phyloP scores from a whole-genome alignment of 1,140 invertebrate genomes.

The Ips typographus region DNA sequence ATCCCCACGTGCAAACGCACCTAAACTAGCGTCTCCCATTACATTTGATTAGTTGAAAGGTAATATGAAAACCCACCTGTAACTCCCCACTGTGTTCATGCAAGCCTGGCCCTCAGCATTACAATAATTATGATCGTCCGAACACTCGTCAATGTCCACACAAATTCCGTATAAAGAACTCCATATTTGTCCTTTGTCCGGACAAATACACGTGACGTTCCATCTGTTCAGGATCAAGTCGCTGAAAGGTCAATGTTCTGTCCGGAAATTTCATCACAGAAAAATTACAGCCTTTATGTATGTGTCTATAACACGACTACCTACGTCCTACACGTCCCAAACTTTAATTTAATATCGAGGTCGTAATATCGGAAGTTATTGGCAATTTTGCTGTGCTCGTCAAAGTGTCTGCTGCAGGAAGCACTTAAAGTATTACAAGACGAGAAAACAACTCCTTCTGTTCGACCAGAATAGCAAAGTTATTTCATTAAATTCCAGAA shows the following conservation, averaged over 20 bases:
- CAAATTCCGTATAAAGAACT: slow-evolving; percentile 61
- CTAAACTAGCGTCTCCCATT: slow-evolving; percentile 14
- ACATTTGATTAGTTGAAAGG: not conserved
- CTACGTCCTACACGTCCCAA: not conserved
- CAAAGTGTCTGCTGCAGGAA: slow-evolving; percentile 3
- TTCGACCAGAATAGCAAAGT: too few species aligned
- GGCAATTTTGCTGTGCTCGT: slow-evolving; percentile 20
- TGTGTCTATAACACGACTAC: not conserved
- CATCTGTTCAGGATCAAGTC: slow-evolving; percentile 58
- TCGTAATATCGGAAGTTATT: slow-evolving; percentile 15
- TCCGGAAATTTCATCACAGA: not conserved
- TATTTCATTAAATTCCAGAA: too few species aligned
- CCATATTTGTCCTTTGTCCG: slow-evolving; percentile 57
- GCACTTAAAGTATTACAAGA: slow-evolving; percentile 17
- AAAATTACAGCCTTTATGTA: too few species aligned
- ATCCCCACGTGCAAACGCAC: slow-evolving; percentile 32
- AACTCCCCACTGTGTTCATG: slow-evolving; percentile 58
- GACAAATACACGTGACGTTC: slow-evolving; percentile 62
- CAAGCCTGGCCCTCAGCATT: slow-evolving; percentile 52
- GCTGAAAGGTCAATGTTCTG: slow-evolving; percentile 42
- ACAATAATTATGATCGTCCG: slow-evolving; percentile 36
- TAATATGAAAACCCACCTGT: slow-evolving; percentile 17
- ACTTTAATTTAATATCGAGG: slow-evolving; percentile 13
- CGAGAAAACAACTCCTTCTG: not conserved
- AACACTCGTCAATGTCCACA: slow-evolving; percentile 66